Evolutionary conservation across 2,888 invertebrate genomes (phyloP), one percentile per base, ranked within the genome.

Genomic region (Phengaris alcon): DNA sequence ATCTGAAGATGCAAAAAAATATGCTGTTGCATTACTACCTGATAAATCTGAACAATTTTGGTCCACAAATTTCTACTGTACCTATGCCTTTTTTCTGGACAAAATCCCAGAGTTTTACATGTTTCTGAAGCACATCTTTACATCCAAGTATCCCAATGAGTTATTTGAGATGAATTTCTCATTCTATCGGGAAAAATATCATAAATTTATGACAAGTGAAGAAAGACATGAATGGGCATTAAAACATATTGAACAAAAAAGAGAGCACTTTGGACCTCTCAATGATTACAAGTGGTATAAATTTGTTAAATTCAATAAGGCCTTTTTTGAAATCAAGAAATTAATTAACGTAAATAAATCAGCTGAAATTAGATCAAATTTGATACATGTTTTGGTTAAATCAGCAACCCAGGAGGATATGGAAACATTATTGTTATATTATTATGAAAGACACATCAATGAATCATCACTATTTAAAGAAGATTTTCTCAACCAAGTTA

Each of bases 201-300:
- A 83, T 76, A 76, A 80, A 51, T 76, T 87, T 22, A 85, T 90
- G 82, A 84, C 85, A 8, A 0, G n/a, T 52, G 80, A 83, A 35
- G 83, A 88, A 74, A 82, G 76, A 77, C 86, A 89, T 80, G 64
- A 75, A 68, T 89, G 89, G 89, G 88, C 88, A n/a, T 77, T 87
- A 22, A 77, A 78, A 44, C 84, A 89, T 55, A 78, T 89, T 75
- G 81, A 84, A 55, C 82, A 80, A 75, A 80, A 81, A 54, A 78
- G 80, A 52, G 88, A 87, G 75, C 74, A 85, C 51, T 76, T 85
- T 13, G 86, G 86, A 4, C 77, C 59, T 44, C 84, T 83, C 13
- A 79, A 80, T 54, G 83, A 86, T 78, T 89, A 82, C 76, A 68
- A 78, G 6, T 90, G 87, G 87, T 90, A 86, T 75, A 79, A 83